Evolutionary conservation across 2,797 vertebrate genomes (phyloP), one percentile per base, ranked within the genome.

Genomic region (Platyrinchus mystaceus): DNA sequence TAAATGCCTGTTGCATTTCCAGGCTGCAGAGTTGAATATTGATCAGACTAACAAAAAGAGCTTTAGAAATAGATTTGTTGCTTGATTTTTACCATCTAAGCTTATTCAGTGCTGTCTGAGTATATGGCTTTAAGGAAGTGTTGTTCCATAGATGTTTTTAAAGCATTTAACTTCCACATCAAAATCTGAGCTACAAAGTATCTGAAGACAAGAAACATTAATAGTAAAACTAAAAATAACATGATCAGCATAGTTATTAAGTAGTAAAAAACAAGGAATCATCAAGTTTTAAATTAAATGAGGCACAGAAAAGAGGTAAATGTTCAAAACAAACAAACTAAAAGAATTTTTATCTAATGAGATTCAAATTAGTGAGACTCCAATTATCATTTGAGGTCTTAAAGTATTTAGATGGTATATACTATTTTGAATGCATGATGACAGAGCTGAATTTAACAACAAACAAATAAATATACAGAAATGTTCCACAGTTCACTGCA

Each of bases 301-400:
- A 87, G 47, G 39, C 90, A 64, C 27, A 77, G 44, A 89, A 89
- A 87, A 90, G 36, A 89, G 32, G 49, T 67, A 83, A 46, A 66
- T 27, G 13, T 82, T 90, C 68, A 85, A 94, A 95, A 69, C 74
- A 94, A 96, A 91, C 49, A 81, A 92, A 84, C 70, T 11, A 63
- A 46, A 84, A 94, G 41, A 87, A 53, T 67, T 84, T 78, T 89
- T 64, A 76, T 64, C 44, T 92, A 93, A 82, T 74, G 49, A 89
- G 52, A 90, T 82, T 90, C 80, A 84, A 82, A 92, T 91, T 79
- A 90, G n/a, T 44, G 32, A 73, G 36, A 82, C 18, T 88, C n/a
- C 64, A 90, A 44, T 84, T 94, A 87, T 0, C 1, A 30, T 66
- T 68, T 68, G 36, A 84, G 62, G 50, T 92, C 49, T 62, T 80